Evolutionary conservation across 2,113 vertebrate genomes (phyloP), one percentile per base, ranked within the genome.

Genomic region (Lagopus muta): DNA sequence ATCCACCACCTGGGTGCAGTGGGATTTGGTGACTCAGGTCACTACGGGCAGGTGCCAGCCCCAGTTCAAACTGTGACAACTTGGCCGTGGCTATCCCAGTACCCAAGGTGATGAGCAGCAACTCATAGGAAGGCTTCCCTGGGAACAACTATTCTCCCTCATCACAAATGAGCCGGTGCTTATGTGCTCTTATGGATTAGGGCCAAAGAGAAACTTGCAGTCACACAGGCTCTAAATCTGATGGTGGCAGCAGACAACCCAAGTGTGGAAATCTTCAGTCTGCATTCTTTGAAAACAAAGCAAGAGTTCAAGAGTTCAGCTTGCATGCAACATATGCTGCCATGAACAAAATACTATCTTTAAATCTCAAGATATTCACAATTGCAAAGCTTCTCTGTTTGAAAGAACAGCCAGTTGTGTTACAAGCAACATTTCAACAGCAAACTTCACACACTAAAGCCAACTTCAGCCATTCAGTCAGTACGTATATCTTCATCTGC

Each of bases 241-340:
- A 34, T 42, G 32, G 91, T 78, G 65, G 82, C 80, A 69, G 62
- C 4, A 90, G 88, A 83, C 72, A 88, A 58, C 70, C 81, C 79
- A 91, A 90, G 91, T 96, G 93, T 94, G 92, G 93, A 95, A 94
- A 94, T 48, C 43, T 78, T 57, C 48, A 79, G 74, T 55, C 74
- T 89, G 64, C 0, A 2, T 89, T 89, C 69, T 91, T 93, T 34
- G 88, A 74, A 95, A 95, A 66, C 71, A 79, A 94, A 91, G 66
- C 25, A 47, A n/a, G 34, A 86, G 79, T 95, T 96, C 91, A 96
- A 38, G 80, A 94, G 93, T 94, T 92, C 94, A 94, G 57, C 61
- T 76, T 92, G 92, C 65, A 40, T 0, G 3, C 76, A 89, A 89
- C 28, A 36, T 64, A 65, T 15, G 60, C 60, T 90, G 64, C 73